Evolutionary conservation across 2,797 vertebrate genomes (phyloP), one percentile per base, ranked within the genome.

Genomic region (Danio aesculapii): DNA sequence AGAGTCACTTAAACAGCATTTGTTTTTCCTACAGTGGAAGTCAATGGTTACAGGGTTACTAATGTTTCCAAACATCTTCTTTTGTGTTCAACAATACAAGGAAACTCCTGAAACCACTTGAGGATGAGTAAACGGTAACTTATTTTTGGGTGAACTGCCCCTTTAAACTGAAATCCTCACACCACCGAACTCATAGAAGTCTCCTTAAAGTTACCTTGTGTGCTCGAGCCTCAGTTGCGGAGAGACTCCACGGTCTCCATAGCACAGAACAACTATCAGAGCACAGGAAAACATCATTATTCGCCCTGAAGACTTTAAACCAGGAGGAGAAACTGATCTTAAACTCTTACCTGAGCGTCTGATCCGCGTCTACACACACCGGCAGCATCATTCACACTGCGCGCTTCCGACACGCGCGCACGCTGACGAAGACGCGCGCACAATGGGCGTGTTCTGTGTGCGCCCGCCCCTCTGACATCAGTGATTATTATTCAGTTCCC

Each of bases 181-280:
- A 30, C 30, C 30, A 30, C 30, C 30, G 3, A 30, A 30, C 30
- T 3, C 30, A 30, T 1, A 30, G 30, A n/a, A n/a, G n/a, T n/a
- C n/a, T n/a, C n/a, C n/a, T 30, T 30, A 30, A 3, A 46, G 12
- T 78, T 82, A 82, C 81, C 74, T 84, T 84, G 77, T 77, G 52
- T 19, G 14, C 55, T 17, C 53, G 84, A 57, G 80, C 43, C 0
- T 88, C 90, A 86, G 75, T 86, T 1, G 82, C 57, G 41, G 88
- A 49, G 53, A 67, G 69, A 19, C 84, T 81, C 94, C 95, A 95
- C 0, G 94, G 94, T 85, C 95, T 93, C 94, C 95, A 95, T 0
- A 91, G 84, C 5, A 81, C 80, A 0, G 89, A 62, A 79, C 71
- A 89, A 66, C 91, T 91, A 86, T 62, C 88, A 91, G 13, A 68